phyloP scores from a whole-genome alignment of 2,797 vertebrate species.

The Anomalospiza imberbis region DNA sequence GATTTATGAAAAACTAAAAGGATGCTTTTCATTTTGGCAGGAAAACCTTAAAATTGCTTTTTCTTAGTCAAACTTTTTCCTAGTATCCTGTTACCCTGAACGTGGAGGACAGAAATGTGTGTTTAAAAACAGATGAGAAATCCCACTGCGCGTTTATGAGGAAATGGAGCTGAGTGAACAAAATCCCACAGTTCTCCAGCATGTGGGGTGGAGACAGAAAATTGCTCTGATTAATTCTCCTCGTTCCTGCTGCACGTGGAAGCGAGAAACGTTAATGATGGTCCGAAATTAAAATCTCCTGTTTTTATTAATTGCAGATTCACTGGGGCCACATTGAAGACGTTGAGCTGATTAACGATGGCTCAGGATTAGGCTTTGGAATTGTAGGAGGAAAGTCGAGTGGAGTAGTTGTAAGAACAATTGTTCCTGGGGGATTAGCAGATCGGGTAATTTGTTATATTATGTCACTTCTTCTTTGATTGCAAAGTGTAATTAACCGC shows the following conservation, averaged over 20 bases:
- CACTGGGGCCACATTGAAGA: conserved; percentile 89
- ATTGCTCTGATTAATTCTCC: background rate
- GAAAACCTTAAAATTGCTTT: background rate
- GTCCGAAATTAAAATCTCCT: conserved; percentile 30
- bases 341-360: conserved; percentile 90
- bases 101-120: background rate
- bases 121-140: conserved; percentile 49
- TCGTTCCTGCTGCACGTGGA: background rate
- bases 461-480: conserved; percentile 55
- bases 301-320: conserved; percentile 73
- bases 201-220: background rate
- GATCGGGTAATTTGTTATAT: conserved; percentile 79
- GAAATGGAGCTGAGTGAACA: conserved; percentile 14
- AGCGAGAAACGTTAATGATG: background rate
- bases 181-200: background rate
- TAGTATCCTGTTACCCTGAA: conserved; percentile 27
- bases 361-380: conserved; percentile 94
- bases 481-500: conserved; percentile 26
- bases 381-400: conserved; percentile 90
- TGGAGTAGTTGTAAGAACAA: conserved; percentile 91
- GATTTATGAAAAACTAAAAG: background rate
- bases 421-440: conserved; percentile 87
- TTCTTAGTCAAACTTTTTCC: background rate
- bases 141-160: background rate
- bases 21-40: conserved; percentile 42